Conservation (phyloP, 35 echinoderm and acorn worm species). For the Amphiura filiformis region DNA sequence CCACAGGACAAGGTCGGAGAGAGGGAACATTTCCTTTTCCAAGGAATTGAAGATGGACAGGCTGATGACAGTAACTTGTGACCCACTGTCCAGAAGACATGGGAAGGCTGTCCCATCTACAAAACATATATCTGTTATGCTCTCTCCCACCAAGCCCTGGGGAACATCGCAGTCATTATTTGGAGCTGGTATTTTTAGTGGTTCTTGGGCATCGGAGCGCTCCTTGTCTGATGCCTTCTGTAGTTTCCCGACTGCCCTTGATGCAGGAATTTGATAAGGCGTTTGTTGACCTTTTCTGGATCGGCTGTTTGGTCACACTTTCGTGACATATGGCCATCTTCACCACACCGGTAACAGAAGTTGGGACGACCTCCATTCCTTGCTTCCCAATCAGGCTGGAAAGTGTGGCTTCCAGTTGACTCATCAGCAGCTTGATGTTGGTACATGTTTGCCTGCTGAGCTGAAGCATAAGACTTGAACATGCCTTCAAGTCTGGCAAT, state of each 20-base stretch:
- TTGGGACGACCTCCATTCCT: not conserved
- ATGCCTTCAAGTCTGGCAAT: not conserved
- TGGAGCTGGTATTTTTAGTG: not conserved
- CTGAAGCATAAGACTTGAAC: not conserved
- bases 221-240: conserved; percentile 19
- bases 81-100: conserved; percentile 72
- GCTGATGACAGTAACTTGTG: conserved; percentile 58
- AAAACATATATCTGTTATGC: conserved; percentile 7
- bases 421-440: not conserved
- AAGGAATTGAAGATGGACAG: conserved; percentile 38
- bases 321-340: conserved; percentile 50
- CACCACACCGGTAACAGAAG: conserved; percentile 65
- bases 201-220: not conserved
- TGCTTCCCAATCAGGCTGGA: not conserved
- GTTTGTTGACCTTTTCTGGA: conserved; percentile 21
- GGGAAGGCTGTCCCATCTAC: conserved; percentile 13
- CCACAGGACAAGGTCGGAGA: conserved; percentile 43
- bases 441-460: not conserved
- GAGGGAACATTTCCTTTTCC: not conserved
- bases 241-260: conserved; percentile 34
- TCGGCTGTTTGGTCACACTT: conserved; percentile 16
- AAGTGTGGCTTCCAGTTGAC: not conserved
- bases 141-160: conserved; percentile 54
- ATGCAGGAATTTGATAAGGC: conserved; percentile 38
- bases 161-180: conserved; percentile 17